Conservation (phyloP, 2,888 invertebrate genomes). For the Omphaloscelis lunosa region DNA sequence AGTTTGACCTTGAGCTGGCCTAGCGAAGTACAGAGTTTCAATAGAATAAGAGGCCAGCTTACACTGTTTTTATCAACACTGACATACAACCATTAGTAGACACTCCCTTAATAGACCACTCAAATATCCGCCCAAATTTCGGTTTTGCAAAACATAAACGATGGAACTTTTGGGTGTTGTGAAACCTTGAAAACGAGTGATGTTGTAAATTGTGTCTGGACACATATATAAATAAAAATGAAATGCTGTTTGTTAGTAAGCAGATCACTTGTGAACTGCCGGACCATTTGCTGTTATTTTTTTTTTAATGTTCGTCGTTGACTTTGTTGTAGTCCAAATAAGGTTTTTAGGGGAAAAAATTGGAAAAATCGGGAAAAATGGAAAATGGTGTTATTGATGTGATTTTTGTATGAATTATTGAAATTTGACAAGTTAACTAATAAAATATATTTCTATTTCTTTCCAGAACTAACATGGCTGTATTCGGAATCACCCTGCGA, state of each 20-base stretch:
- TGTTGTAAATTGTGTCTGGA: not conserved
- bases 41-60: not conserved
- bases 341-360: not conserved
- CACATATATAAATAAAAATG: not conserved
- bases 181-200: not conserved
- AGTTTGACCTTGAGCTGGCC: not conserved
- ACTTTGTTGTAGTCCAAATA: not conserved
- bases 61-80: not conserved
- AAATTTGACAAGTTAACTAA: not conserved
- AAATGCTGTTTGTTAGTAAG: no score
- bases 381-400: not conserved
- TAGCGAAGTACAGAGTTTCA: not conserved
- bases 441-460: not conserved
- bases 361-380: no score
- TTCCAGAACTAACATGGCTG: constrained; percentile 83
- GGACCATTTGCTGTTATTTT: not conserved
- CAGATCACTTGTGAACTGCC: not conserved
- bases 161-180: not conserved
- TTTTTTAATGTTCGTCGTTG: not conserved
- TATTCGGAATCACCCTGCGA: constrained; percentile 90
- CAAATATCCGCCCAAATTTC: not conserved
- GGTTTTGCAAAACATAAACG: not conserved
- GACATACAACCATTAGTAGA: no score
- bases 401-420: not conserved
- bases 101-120: no score